phyloP scores from a whole-genome alignment of 2,113 vertebrate genomes.

The Trogon surrucura region DNA sequence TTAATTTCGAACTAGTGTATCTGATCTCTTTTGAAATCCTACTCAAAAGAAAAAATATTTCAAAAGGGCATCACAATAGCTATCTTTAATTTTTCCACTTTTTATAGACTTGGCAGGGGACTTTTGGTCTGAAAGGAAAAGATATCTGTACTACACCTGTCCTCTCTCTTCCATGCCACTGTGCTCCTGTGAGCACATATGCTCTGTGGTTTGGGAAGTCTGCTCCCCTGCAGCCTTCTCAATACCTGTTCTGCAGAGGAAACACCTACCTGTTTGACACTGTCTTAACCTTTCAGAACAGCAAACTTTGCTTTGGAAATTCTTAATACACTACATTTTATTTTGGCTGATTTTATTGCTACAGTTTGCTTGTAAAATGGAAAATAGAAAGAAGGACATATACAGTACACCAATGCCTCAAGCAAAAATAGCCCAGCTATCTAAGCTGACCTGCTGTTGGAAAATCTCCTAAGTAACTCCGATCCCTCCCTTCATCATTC shows the following conservation, averaged over 20 bases:
- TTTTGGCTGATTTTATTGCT: conserved; percentile 5
- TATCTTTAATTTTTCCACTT: neutral
- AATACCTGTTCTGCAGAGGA: neutral
- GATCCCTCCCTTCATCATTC: conserved; percentile 5
- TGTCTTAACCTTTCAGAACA: neutral
- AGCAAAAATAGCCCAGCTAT: conserved; percentile 34
- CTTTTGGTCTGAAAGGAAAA: neutral
- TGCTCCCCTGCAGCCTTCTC: neutral
- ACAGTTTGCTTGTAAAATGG: neutral
- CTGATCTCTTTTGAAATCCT: neutral
- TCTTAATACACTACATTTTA: neutral
- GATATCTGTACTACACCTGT: neutral
- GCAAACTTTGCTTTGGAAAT: neutral
- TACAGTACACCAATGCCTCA: neutral
- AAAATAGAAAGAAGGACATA: neutral
- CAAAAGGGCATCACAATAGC: neutral
- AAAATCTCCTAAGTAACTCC: conserved; percentile 49
- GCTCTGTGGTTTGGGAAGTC: neutral
- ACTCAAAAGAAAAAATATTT: neutral
- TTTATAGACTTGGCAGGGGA: neutral
- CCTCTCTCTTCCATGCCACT: neutral
- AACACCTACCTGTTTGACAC: neutral
- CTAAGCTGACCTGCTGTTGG: conserved; percentile 42
- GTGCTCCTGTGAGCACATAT: accelerated
- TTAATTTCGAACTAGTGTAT: neutral